A percentile compares a stretch with the other conserved stretches of the same genome.
Conservation (phyloP, 2,888 invertebrate genomes). For the Notocelia uddmanniana region DNA sequence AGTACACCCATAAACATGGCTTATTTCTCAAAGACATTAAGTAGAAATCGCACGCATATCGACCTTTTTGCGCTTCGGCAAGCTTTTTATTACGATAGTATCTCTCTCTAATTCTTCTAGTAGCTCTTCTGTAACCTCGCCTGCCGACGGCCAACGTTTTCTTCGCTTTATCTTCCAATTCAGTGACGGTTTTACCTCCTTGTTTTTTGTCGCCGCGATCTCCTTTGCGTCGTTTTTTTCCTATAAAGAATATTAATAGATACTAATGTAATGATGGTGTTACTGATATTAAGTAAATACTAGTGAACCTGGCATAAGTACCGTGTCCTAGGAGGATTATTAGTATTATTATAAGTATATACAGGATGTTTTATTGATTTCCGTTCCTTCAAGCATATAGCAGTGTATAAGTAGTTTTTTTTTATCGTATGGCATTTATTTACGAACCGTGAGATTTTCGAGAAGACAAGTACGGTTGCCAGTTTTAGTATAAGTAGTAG, state of each 20-base stretch:
- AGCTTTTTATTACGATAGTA: slow-evolving; percentile 29
- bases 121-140: slow-evolving; percentile 15
- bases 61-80: slow-evolving; percentile 22
- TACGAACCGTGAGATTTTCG: too few species aligned
- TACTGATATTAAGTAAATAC: too few species aligned
- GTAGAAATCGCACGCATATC: slow-evolving; percentile 27
- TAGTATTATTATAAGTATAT: too few species aligned
- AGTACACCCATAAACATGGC: slow-evolving; percentile 31
- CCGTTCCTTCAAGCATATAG: too few species aligned
- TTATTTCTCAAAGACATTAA: slow-evolving; percentile 24
- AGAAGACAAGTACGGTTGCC: too few species aligned
- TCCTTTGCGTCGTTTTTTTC: neutral
- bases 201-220: neutral
- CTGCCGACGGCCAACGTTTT: neutral
- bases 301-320: too few species aligned
- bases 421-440: too few species aligned
- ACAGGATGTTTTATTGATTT: too few species aligned
- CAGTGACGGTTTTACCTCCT: neutral
- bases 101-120: slow-evolving; percentile 25
- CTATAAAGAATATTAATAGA: neutral
- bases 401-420: too few species aligned
- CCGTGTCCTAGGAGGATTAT: too few species aligned
- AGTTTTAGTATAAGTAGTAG: too few species aligned
- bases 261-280: too few species aligned
- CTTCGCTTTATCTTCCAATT: neutral